A percentile compares a stretch with the other conserved stretches of the same genome.
Evolutionary conservation across 2,888 invertebrate species (phyloP).

Genomic region (Automeris io): DNA sequence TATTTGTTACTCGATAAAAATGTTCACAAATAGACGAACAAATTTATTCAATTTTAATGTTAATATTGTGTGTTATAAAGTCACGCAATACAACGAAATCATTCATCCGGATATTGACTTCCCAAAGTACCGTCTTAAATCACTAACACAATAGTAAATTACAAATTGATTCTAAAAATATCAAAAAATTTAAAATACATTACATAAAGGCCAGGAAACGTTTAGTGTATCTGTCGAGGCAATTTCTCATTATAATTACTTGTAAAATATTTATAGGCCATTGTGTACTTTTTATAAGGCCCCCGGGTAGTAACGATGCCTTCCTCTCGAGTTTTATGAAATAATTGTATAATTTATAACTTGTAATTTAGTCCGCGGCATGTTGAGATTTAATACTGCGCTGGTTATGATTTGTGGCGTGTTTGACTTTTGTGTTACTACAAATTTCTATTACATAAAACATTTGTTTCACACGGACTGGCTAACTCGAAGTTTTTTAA

Average conservation of each 20-base stretch:
- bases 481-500: no score
- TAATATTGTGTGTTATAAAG: no score
- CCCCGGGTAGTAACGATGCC: constrained; percentile 28
- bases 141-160: constrained; percentile 32
- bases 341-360: constrained; percentile 55
- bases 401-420: neutral
- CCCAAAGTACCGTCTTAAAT: constrained; percentile 5
- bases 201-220: constrained; percentile 53
- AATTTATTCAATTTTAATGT: no score
- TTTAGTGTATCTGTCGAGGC: constrained; percentile 40
- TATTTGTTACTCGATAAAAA: neutral
- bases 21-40: no score
- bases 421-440: neutral
- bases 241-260: constrained; percentile 68
- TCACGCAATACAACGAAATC: no score
- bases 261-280: constrained; percentile 65
- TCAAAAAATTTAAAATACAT: constrained; percentile 39
- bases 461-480: no score
- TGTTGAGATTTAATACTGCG: constrained; percentile 22
- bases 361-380: constrained; percentile 45
- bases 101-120: constrained; percentile 1
- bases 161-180: constrained; percentile 38
- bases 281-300: constrained; percentile 51
- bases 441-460: no score
- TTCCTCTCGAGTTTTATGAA: constrained; percentile 25